A percentile compares a stretch with the other conserved stretches of the same genome.
Evolutionary conservation across 2,113 vertebrate species (phyloP).

Genomic region (Prionailurus bengalensis): DNA sequence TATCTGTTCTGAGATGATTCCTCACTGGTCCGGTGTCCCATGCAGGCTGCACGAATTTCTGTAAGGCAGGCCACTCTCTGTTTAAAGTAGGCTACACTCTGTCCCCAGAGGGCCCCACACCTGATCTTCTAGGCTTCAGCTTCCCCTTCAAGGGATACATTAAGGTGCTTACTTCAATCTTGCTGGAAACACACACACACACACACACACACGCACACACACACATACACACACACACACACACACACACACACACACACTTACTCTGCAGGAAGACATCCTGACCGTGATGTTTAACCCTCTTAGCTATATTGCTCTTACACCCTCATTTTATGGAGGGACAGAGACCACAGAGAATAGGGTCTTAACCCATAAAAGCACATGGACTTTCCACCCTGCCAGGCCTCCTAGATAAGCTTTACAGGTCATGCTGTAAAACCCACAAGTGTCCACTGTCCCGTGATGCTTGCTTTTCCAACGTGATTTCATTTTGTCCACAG

Average conservation of each 20-base stretch:
- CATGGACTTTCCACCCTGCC: background rate
- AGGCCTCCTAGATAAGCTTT: background rate
- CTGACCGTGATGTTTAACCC: background rate
- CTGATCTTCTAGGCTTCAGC: background rate
- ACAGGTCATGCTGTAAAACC: background rate
- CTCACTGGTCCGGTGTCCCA: background rate
- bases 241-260: background rate
- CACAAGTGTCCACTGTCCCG: background rate
- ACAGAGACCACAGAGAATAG: conserved; percentile 20
- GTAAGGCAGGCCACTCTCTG: background rate
- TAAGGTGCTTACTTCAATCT: background rate
- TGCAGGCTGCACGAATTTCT: background rate
- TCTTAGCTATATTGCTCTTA: background rate
- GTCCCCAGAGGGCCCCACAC: background rate
- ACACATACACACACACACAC: too few species aligned
- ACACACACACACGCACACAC: too few species aligned
- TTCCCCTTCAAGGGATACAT: background rate
- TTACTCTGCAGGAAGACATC: background rate
- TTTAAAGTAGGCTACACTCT: background rate
- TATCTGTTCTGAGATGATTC: background rate
- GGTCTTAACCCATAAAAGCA: background rate
- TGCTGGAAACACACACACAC: background rate
- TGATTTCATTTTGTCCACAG: background rate
- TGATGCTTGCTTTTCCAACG: background rate
- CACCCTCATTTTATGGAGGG: background rate